Base-by-base conservation (phyloP, 2,113 vertebrate species). In the Alaudala cheleensis region DNA sequence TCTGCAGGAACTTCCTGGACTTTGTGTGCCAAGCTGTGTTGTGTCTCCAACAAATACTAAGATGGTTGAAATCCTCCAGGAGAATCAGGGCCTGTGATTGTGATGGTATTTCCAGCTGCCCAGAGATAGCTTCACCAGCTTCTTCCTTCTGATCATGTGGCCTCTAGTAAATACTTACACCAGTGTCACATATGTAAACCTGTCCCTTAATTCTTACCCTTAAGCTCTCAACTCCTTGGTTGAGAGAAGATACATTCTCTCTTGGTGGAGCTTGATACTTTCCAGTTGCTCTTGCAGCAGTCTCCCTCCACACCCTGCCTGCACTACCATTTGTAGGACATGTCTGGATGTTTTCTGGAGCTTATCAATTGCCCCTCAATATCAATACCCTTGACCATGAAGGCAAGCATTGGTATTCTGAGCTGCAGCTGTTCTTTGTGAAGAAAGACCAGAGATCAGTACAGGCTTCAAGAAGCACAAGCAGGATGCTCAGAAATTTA, bases 201-300 rank as follows among this genome's bases (percentile, higher is more conserved):
- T 58, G 18, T 39, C 8, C 44, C 33, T 66, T 60, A 45, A 53
- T 45, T 74, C 67, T 60, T 21, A 60, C 28, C 11, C 28, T 45
- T 51, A 45, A 45, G 9, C 10, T 81, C 28, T 45, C 58, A 33
- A 42, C 10, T 39, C 1, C 1, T 58, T 29, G 3, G 0, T 3
- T 57, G 15, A 40, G 42, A 49, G 6, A 74, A 66, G 20, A 49
- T 29, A 20, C 6, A 7, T 57, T 25, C 24, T 57, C 24, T 57
- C 44, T 39, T 37, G 19, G 13, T 29, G 26, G 28, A 29, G 12
- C 12, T 73, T 18, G n/a, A 29, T 17, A 18, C 6, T n/a, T 51
- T 58, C 15, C 10, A 6, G 33, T 39, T 60, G 8, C 8, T 73
- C 33, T 39, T 13, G n/a, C 6, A 82, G 11, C 14, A 5, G 6